Base-by-base conservation (phyloP, 1,140 invertebrate genomes). In the Theocolax elegans region DNA sequence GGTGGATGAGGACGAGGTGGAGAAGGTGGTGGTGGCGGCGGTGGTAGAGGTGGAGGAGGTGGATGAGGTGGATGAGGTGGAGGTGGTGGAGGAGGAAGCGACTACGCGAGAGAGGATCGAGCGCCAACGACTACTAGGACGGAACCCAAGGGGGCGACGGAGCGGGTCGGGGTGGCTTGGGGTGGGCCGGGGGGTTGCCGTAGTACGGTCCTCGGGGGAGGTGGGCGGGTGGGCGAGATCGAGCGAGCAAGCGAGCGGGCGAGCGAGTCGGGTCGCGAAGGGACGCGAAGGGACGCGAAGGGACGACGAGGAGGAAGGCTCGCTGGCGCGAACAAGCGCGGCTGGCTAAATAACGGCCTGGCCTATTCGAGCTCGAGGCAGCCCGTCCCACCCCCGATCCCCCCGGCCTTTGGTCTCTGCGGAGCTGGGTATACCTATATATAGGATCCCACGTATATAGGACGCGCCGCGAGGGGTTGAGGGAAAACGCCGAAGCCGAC, bases 301-400 rank as follows among this genome's bases (percentile, higher is more conserved):
- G 10, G 21, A 51, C 38, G 60, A 51, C 60, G 48, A 35, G 31
- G 35, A 53, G 46, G 77, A 72, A 75, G 79, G 77, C 77, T 78
- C 74, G 79, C 80, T 81, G 67, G 67, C 76, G 69, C 73, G 77
- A 74, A n/a, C n/a, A n/a, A n/a, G 75, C 77, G 74, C 75, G 79
- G 77, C 78, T 79, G 75, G 79, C 80, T 81, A 82, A 81, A 81
- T 81, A 81, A 83, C 80, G 80, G 80, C 75, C 76, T 81, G 78
- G 77, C 79, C 81, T 82, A 80, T 82, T 77, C 56, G 59, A 64
- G 8, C 67, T 31, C 40, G 63, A 60, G 65, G 63, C 64, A n/a
- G n/a, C 64, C 59, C 72, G 59, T 56, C 72, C 60, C 64, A 58
- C 67, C 62, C 38, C 15, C 35, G 13, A 59, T 53, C 71, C 42